phyloP scores from a whole-genome alignment of 2,888 invertebrate species.

The Ceramica pisi region DNA sequence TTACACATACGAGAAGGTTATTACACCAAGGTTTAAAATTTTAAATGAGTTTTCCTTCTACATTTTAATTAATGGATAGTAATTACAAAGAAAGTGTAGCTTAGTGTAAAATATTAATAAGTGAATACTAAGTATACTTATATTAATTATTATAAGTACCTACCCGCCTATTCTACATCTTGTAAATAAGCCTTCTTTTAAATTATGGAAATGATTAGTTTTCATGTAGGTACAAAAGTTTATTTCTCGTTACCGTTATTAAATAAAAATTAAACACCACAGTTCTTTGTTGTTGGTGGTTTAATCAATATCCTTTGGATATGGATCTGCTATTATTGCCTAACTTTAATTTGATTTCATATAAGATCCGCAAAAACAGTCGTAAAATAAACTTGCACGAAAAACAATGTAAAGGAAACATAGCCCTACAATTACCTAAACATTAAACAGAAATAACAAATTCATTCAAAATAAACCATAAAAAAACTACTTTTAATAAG shows the following conservation, averaged over 20 bases:
- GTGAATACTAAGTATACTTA: conserved; percentile 11
- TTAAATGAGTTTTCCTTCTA: conserved; percentile 13
- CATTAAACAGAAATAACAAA: conserved; percentile 15
- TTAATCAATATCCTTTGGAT: no score
- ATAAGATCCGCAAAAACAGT: neutral
- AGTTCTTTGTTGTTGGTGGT: no score
- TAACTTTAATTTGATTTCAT: neutral
- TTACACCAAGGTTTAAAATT: conserved; percentile 16
- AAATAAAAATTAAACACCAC: neutral
- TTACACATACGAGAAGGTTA: neutral
- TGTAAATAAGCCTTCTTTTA: neutral
- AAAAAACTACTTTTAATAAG: conserved; percentile 47
- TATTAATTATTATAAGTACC: neutral
- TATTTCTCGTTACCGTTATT: neutral
- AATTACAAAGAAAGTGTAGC: conserved; percentile 11
- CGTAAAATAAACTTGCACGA: neutral
- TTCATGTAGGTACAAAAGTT: neutral
- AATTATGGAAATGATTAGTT: neutral
- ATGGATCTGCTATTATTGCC: no score
- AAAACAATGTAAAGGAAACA: neutral
- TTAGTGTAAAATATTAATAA: neutral
- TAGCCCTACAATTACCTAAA: conserved; percentile 10
- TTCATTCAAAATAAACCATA: conserved; percentile 30
- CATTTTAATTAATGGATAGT: neutral
- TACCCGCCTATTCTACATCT: neutral